Conservation (phyloP, 92 coral and sea anemone genomes). For the Parazoanthus atlanticus region DNA sequence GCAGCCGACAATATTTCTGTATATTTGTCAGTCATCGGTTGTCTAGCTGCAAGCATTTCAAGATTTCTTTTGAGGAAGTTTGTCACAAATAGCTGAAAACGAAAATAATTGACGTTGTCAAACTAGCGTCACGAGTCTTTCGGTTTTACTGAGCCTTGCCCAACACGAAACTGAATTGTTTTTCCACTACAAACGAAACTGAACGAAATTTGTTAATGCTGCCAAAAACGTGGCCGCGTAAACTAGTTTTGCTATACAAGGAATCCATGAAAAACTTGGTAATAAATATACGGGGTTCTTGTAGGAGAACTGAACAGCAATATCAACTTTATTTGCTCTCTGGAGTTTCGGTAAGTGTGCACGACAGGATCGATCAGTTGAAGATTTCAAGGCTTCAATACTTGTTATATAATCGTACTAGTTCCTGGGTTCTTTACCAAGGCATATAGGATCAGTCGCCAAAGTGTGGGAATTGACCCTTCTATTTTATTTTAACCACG, state of each 20-base stretch:
- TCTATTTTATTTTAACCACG: background rate
- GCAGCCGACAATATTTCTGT: background rate
- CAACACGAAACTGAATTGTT: slow-evolving; percentile 7
- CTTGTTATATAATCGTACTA: background rate
- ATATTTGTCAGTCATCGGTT: background rate
- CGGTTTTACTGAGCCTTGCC: background rate
- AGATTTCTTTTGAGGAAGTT: background rate
- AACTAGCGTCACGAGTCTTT: background rate
- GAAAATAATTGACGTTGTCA: background rate
- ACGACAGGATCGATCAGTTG: slow-evolving; percentile 1
- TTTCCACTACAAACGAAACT: background rate
- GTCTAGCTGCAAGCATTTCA: background rate
- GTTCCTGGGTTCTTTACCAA: background rate
- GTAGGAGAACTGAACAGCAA: background rate
- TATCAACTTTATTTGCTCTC: slow-evolving; percentile 4
- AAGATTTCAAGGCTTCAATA: slow-evolving; percentile 9
- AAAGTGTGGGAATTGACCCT: background rate
- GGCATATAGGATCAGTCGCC: background rate
- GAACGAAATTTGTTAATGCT: background rate
- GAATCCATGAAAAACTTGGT: slow-evolving; percentile 1
- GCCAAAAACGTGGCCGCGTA: background rate
- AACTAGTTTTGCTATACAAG: background rate
- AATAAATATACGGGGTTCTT: background rate
- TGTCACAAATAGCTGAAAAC: background rate
- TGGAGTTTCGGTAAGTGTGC: background rate